Evolutionary conservation across 2,888 invertebrate genomes (phyloP).

Genomic region (Tubulanus polymorphus): DNA sequence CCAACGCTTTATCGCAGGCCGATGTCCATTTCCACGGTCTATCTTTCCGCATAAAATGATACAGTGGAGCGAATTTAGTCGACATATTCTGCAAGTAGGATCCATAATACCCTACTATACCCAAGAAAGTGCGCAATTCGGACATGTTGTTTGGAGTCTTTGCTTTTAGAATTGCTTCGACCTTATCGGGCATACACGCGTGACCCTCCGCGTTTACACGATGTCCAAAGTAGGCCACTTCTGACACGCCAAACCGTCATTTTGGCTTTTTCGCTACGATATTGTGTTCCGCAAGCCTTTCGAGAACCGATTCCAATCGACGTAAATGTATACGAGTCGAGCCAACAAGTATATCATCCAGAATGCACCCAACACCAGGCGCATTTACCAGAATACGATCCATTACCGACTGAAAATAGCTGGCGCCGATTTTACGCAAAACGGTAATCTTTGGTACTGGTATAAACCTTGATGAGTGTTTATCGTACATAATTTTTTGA

Average conservation of each 20-base stretch:
- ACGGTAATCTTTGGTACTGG: constrained; percentile 9
- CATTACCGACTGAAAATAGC: constrained; percentile 16
- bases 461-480: constrained; percentile 16
- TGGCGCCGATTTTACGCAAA: constrained; percentile 11
- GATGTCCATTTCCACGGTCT: not conserved
- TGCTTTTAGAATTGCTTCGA: not conserved
- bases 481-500: constrained; percentile 1
- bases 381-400: constrained; percentile 11
- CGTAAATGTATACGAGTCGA: not conserved
- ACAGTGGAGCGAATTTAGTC: not conserved
- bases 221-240: not conserved
- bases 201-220: not conserved
- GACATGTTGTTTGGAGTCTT: not conserved
- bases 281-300: not conserved
- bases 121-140: not conserved
- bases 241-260: not conserved
- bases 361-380: not conserved
- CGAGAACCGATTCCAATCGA: not conserved
- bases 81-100: not conserved
- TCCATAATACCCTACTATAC: not conserved
- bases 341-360: not conserved
- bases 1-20: not conserved
- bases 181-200: not conserved
- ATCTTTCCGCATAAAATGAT: not conserved
- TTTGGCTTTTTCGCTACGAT: not conserved